These are phyloP conservation scores for Brachynemurus nebulosus DNA, from an alignment of 2,888 invertebrate species.

Conservation along the genomic window DNA sequence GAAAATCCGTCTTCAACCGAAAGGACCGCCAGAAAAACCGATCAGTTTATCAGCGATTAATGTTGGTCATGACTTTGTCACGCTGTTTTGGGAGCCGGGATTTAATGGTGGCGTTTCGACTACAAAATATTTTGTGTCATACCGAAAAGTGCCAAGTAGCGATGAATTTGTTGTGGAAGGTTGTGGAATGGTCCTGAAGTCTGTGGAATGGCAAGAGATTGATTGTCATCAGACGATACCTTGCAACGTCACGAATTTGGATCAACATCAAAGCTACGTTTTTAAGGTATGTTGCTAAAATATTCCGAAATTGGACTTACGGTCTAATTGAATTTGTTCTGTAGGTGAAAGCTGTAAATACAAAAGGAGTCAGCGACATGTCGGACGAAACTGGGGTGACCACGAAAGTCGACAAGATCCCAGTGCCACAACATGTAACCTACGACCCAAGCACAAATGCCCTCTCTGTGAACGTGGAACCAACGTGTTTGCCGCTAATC, in stretches of 20 bases:
- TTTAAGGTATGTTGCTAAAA: slow-evolving; percentile 52
- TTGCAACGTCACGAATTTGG: slow-evolving; percentile 73
- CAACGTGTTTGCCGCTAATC: slow-evolving; percentile 63
- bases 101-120: slow-evolving; percentile 80
- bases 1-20: slow-evolving; percentile 66
- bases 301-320: neutral
- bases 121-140: slow-evolving; percentile 79
- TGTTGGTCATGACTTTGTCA: slow-evolving; percentile 65
- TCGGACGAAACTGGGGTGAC: slow-evolving; percentile 71
- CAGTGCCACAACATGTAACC: slow-evolving; percentile 64
- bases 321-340: slow-evolving; percentile 16
- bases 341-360: slow-evolving; percentile 72
- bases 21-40: slow-evolving; percentile 78
- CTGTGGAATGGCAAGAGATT: slow-evolving; percentile 63
- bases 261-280: slow-evolving; percentile 74
- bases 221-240: slow-evolving; percentile 78
- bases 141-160: slow-evolving; percentile 50
- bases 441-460: slow-evolving; percentile 66
- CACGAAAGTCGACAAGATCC: slow-evolving; percentile 74
- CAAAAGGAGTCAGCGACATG: slow-evolving; percentile 74
- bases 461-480: slow-evolving; percentile 64
- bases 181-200: slow-evolving; percentile 42
- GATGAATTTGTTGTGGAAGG: slow-evolving; percentile 47
- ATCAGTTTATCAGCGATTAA: slow-evolving; percentile 54
- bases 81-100: slow-evolving; percentile 75